Evolutionary conservation across 2,888 invertebrate genomes (phyloP).

Genomic region (Nysson spinosus): DNA sequence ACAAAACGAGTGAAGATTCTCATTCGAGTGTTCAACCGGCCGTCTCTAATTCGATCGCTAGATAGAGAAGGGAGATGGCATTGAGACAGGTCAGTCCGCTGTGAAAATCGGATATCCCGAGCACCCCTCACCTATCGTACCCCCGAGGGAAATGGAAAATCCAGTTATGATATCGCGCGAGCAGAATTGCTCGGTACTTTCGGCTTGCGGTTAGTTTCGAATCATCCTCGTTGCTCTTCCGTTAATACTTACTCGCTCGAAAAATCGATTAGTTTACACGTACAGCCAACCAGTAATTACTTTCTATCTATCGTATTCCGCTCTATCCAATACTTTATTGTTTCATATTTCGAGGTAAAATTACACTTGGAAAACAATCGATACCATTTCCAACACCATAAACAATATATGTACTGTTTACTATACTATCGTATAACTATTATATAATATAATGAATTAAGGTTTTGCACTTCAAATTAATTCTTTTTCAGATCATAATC

Average conservation of each 20-base stretch:
- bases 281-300: slow-evolving; percentile 28
- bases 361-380: too few relatives aligned
- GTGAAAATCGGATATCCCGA: slow-evolving; percentile 60
- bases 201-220: slow-evolving; percentile 35
- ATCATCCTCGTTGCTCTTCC: slow-evolving; percentile 22
- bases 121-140: slow-evolving; percentile 37
- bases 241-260: slow-evolving; percentile 22
- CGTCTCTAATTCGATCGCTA: slow-evolving; percentile 63
- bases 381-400: too few relatives aligned
- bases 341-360: too few relatives aligned
- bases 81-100: slow-evolving; percentile 65
- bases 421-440: too few relatives aligned
- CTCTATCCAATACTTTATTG: not conserved
- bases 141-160: slow-evolving; percentile 51
- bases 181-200: slow-evolving; percentile 38
- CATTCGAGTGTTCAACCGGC: slow-evolving; percentile 56
- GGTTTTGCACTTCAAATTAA: too few relatives aligned
- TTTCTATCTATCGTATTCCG: not conserved
- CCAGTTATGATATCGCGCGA: slow-evolving; percentile 57
- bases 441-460: too few relatives aligned
- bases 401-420: too few relatives aligned
- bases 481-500: too few relatives aligned
- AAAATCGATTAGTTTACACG: slow-evolving; percentile 31
- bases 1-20: slow-evolving; percentile 58
- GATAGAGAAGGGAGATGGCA: slow-evolving; percentile 29